Evolutionary conservation across 1,140 invertebrate species (phyloP), one percentile per base, ranked within the genome.

Genomic region (Doryteuthis pealeii): DNA sequence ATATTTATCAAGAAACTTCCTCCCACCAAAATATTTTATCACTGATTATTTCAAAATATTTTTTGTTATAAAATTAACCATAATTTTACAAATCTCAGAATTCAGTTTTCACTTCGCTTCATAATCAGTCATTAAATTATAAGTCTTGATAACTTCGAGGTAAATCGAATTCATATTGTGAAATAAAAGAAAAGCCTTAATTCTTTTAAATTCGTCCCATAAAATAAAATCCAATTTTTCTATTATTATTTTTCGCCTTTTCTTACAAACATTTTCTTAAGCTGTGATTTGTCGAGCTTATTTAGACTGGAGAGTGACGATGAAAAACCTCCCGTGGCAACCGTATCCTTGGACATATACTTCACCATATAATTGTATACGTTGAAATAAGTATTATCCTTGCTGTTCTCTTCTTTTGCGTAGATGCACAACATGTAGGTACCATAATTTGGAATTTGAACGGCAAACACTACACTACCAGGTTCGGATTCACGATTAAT

Each of bases 341-440:
- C 30, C 1, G 71, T 74, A 31, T 77, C 79, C 43, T 69, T 73
- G 40, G 79, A 80, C 35, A 77, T 76, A 73, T 83, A 83, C 35
- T 82, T 77, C 69, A 88, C 81, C 1, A 87, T 75, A 75, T 84
- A 87, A 74, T 87, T 86, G 75, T 82, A 88, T 28, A 87, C 81
- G 71, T 87, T 87, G 54, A 83, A 76, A 22, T 77, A 79, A 15
- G 66, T 78, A 28, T 74, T 69, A 18, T 82, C 77, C 35, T 83
- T 77, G 1, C 77, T 76, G 18, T 83, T 76, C 18, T 80, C 79
- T 32, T 81, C 75, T 18, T 82, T 76, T 14, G 83, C 87, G 70
- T 85, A 87, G 22, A 88, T 58, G 43, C 82, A 82, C 66, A 88
- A 76, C 83, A 87, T 82, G 74, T 85, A 88, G 75, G 85, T 84